Base-by-base conservation (phyloP, 2,888 invertebrate genomes). In the Lottia scabra region DNA sequence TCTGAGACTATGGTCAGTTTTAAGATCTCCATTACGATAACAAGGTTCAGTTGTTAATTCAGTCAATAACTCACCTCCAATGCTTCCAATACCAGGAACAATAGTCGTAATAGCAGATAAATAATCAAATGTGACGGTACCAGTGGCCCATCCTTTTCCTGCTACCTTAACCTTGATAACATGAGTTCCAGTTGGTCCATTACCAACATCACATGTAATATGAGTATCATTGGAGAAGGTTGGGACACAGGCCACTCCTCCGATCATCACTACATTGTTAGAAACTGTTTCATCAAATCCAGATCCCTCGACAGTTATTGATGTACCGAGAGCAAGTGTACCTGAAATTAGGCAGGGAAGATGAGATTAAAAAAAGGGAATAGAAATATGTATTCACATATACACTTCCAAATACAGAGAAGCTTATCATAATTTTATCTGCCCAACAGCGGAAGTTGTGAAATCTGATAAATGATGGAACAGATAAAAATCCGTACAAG, bases 41-140 rank as follows among this genome's bases (percentile, higher is more conserved):
- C n/a, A n/a, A n/a, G n/a, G n/a, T n/a, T n/a, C n/a, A n/a, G n/a
- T n/a, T n/a, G n/a, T n/a, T n/a, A n/a, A n/a, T n/a, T n/a, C n/a
- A n/a, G 30, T 30, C 30, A 5, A 10, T 6, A 38, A 56, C 65
- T 12, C 43, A 79, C 85, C 85, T 66, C 75, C 79, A 4, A 77
- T 71, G 70, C 85, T 84, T 10, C 84, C 85, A 19, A 72, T 67
- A 0, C 68, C 19, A 3, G 83, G 83, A 19, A 68, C 72, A 38
- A 83, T 68, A 8, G 75, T 71, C 0, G 77, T 77, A 16, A 84
- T 75, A 19, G 79, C 76, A 48, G 77, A 70, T 69, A 73, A 43
- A 73, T 71, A 78, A 38, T 77, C 72, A 65, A 76, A 77, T 19
- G 69, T 71, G 15, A 68, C 63, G 5, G 69, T 16, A 6, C 70